Conservation (phyloP, 2,113 vertebrate genomes). For the Osmerus eperlanus region DNA sequence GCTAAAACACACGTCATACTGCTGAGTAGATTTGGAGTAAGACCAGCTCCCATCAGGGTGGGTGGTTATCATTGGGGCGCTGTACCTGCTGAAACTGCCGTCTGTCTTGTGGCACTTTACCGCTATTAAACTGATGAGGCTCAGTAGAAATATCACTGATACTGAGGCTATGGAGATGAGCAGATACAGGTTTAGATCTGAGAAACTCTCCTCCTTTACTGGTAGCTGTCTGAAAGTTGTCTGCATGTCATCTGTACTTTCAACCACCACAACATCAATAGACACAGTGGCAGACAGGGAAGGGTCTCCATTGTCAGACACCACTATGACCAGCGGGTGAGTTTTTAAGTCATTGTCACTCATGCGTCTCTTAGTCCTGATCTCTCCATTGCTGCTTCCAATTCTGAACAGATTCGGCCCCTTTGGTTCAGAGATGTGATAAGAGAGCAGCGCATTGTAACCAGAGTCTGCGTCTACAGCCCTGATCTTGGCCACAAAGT, state of each 20-base stretch:
- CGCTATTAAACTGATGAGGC: no score
- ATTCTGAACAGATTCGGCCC: no score
- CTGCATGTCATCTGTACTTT: slow-evolving; percentile 61
- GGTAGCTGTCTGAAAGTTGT: slow-evolving; percentile 65
- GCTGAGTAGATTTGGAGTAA: no score
- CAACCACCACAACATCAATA: slow-evolving; percentile 64
- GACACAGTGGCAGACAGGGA: slow-evolving; percentile 67
- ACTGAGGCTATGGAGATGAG: slow-evolving; percentile 51
- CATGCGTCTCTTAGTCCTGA: slow-evolving; percentile 24
- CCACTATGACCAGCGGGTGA: not conserved
- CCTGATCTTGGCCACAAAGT: slow-evolving; percentile 16
- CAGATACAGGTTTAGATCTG: slow-evolving; percentile 64
- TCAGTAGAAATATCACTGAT: slow-evolving; percentile 62
- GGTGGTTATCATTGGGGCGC: slow-evolving; percentile 6
- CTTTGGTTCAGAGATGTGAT: no score
- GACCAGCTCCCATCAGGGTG: no score
- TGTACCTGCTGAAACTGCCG: no score
- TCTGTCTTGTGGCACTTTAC: no score
- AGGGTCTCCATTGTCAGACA: slow-evolving; percentile 64
- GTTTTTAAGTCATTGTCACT: slow-evolving; percentile 16
- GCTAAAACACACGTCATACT: no score
- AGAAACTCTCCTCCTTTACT: slow-evolving; percentile 48
- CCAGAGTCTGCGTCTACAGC: slow-evolving; percentile 25
- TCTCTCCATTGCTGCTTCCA: no score
- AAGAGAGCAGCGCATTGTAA: no score